Evolutionary conservation across 1,140 invertebrate genomes (phyloP).

Genomic region (Drosophila repletoides): DNA sequence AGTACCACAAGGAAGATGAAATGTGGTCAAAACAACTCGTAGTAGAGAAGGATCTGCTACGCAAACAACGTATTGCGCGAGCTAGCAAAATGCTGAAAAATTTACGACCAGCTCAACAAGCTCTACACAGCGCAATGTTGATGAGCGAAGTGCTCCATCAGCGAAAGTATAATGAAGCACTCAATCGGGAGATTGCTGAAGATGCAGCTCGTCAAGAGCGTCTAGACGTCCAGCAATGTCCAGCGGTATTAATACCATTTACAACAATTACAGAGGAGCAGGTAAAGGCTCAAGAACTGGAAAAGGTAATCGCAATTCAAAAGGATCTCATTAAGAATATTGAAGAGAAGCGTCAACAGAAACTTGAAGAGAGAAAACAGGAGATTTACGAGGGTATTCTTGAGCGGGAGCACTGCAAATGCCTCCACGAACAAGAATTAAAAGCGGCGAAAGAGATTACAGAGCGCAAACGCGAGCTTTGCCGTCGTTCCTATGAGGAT

Average conservation of each 20-base stretch:
- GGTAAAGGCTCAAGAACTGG: slow-evolving; percentile 27
- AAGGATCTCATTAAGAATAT: slow-evolving; percentile 9
- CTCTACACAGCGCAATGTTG: slow-evolving; percentile 41
- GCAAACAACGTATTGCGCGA: slow-evolving; percentile 46
- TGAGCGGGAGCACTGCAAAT: slow-evolving; percentile 54
- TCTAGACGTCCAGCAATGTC: slow-evolving; percentile 41
- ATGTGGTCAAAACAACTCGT: slow-evolving; percentile 6
- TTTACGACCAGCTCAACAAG: slow-evolving; percentile 45
- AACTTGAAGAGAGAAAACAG: neutral
- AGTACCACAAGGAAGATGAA: slow-evolving; percentile 5
- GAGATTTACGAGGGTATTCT: slow-evolving; percentile 22
- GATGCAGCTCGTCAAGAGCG: slow-evolving; percentile 30
- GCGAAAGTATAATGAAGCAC: slow-evolving; percentile 31
- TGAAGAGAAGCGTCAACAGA: neutral
- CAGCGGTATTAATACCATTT: slow-evolving; percentile 35
- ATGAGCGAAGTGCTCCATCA: slow-evolving; percentile 48
- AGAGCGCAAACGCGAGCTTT: slow-evolving; percentile 24
- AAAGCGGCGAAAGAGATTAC: slow-evolving; percentile 10
- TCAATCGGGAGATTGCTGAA: slow-evolving; percentile 47
- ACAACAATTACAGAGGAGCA: slow-evolving; percentile 43
- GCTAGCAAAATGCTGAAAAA: slow-evolving; percentile 42
- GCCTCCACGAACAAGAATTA: slow-evolving; percentile 46
- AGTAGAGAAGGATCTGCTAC: slow-evolving; percentile 23
- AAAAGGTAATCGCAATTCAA: neutral
- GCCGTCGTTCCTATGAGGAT: slow-evolving; percentile 43